phyloP scores from a whole-genome alignment of 2,797 vertebrate genomes.

The Catharus ustulatus region DNA sequence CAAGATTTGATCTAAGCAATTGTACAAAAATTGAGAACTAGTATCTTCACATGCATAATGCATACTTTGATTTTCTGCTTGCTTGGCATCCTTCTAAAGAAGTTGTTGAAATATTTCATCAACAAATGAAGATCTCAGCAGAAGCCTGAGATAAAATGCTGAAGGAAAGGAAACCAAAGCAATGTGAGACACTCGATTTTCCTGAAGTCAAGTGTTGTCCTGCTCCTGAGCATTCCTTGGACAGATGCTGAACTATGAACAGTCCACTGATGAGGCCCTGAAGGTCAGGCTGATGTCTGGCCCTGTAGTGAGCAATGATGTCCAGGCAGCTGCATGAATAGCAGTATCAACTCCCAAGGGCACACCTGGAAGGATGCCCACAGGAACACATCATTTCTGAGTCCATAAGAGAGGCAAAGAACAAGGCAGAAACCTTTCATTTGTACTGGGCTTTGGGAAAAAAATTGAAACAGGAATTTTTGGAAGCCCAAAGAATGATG shows the following conservation, averaged over 20 bases:
- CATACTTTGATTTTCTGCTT: conserved; percentile 41
- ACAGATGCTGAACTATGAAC: background rate
- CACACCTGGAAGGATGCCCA: background rate
- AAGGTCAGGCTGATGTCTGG: background rate
- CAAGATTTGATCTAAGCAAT: conserved; percentile 22
- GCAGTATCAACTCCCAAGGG: background rate
- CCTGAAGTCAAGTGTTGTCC: background rate
- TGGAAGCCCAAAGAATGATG: background rate
- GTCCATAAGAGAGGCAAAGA: background rate
- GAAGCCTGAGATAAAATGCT: background rate
- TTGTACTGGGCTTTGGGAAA: background rate
- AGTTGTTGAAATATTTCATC: background rate
- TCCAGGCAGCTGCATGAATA: background rate
- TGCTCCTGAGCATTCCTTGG: background rate
- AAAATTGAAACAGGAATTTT: background rate
- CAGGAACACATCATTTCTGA: background rate
- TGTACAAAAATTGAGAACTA: background rate
- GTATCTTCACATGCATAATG: background rate
- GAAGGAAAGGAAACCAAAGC: background rate
- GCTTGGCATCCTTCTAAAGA: conserved; percentile 10
- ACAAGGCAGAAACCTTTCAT: background rate
- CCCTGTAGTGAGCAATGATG: background rate
- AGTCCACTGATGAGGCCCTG: background rate
- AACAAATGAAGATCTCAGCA: background rate
- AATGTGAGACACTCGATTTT: background rate